Percentiles rank a stretch among this genome's conserved stretches.
Conservation (phyloP, 2,888 invertebrate species). For the Eurytoma adleriae region DNA sequence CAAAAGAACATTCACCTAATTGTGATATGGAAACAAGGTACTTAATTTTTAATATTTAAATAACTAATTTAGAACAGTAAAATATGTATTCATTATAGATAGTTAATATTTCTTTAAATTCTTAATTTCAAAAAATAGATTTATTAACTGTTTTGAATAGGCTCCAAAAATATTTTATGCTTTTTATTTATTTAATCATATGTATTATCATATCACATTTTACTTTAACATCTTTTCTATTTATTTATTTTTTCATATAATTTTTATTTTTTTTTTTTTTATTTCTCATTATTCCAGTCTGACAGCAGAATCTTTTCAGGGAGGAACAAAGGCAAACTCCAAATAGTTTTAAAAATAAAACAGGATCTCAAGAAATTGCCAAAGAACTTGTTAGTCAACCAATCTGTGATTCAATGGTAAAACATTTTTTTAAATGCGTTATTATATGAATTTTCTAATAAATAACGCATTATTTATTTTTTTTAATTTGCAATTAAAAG, state of each 20-base stretch:
- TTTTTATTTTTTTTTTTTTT: slow-evolving; percentile 53
- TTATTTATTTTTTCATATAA: slow-evolving; percentile 48
- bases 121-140: too few species aligned
- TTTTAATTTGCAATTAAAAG: not conserved
- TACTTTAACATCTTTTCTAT: slow-evolving; percentile 22
- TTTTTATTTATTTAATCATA: slow-evolving; percentile 13
- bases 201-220: too few species aligned
- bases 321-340: slow-evolving; percentile 56
- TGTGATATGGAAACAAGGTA: slow-evolving; percentile 55
- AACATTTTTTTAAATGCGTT: not conserved
- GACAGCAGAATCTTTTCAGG: slow-evolving; percentile 61
- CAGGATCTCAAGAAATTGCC: slow-evolving; percentile 44
- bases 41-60: slow-evolving; percentile 1
- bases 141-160: too few species aligned
- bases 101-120: too few species aligned
- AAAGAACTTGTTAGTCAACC: slow-evolving; percentile 53
- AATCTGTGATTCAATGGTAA: slow-evolving; percentile 56
- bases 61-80: too few species aligned
- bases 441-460: not conserved
- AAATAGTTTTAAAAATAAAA: slow-evolving; percentile 52
- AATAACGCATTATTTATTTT: not conserved
- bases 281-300: slow-evolving; percentile 60
- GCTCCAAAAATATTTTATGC: slow-evolving; percentile 7
- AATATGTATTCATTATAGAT: too few species aligned
- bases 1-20: slow-evolving; percentile 27